Evolutionary conservation across 1,140 invertebrate genomes (phyloP).

Genomic region (Saxidomus purpurata): DNA sequence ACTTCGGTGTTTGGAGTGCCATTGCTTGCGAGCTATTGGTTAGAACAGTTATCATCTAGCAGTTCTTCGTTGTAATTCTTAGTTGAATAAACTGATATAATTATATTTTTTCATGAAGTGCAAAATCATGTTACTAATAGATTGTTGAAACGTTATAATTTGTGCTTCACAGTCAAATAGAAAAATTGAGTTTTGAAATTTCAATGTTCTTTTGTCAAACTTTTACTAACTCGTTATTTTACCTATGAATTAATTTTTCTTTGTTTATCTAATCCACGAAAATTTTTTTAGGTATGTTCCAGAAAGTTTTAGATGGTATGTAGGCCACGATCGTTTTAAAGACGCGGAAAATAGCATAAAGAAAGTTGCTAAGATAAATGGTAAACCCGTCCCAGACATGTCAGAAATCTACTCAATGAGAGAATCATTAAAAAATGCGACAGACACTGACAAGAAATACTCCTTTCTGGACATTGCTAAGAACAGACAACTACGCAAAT

Average conservation of each 20-base stretch:
- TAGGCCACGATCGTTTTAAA: constrained; percentile 14
- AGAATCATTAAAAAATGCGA: background rate
- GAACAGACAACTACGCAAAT: background rate
- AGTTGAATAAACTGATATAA: too few relatives aligned
- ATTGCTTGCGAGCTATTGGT: constrained; percentile 53
- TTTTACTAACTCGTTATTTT: too few relatives aligned
- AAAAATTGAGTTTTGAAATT: too few relatives aligned
- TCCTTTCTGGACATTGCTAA: constrained; percentile 20
- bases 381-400: background rate
- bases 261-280: too few relatives aligned
- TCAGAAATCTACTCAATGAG: background rate
- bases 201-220: too few relatives aligned
- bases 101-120: too few relatives aligned
- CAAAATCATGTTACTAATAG: too few relatives aligned
- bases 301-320: constrained; percentile 48
- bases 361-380: constrained; percentile 10
- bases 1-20: constrained; percentile 12
- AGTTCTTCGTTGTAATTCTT: too few relatives aligned
- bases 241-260: too few relatives aligned
- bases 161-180: too few relatives aligned
- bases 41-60: too few relatives aligned
- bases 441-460: constrained; percentile 19
- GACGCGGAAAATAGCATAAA: constrained; percentile 37
- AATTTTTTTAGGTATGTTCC: constrained; percentile 39
- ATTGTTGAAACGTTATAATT: background rate